phyloP scores from a whole-genome alignment of 2,113 vertebrate genomes.

The Uropsilus gracilis region DNA sequence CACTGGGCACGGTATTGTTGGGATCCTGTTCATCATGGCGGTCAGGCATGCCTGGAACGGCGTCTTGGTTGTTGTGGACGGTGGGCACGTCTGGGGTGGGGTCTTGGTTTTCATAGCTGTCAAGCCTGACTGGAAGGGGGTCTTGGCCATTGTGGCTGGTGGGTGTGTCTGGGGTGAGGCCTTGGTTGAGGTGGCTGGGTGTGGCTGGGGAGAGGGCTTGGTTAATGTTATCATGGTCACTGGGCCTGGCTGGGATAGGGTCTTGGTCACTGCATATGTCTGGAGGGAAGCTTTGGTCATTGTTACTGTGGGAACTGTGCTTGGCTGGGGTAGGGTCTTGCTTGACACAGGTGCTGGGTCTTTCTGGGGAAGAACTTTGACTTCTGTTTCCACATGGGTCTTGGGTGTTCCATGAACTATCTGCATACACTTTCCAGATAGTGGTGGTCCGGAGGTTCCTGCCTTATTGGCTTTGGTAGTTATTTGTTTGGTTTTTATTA shows the following conservation, averaged over 20 bases:
- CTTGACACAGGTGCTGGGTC: neutral
- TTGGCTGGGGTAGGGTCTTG: neutral
- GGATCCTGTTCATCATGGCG: neutral
- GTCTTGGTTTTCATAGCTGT: neutral
- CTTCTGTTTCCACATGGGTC: neutral
- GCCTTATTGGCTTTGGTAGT: neutral
- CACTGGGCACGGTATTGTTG: rapidly evolving
- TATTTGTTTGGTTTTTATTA: neutral
- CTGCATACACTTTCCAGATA: rapidly evolving
- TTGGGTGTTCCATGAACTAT: neutral
- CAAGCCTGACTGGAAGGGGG: neutral
- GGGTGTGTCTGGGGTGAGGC: neutral
- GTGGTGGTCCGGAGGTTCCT: rapidly evolving
- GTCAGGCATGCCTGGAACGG: neutral
- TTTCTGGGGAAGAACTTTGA: neutral
- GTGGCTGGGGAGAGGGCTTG: neutral
- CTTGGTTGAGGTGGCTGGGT: neutral
- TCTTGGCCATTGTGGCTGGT: neutral
- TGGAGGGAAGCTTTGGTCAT: neutral
- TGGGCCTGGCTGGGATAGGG: neutral
- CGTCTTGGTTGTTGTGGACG: neutral
- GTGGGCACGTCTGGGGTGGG: neutral
- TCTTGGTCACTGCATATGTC: neutral
- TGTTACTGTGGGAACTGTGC: neutral
- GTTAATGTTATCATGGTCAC: rapidly evolving